Evolutionary conservation across 2,113 vertebrate genomes (phyloP).

Genomic region (Rousettus leschenaultii): DNA sequence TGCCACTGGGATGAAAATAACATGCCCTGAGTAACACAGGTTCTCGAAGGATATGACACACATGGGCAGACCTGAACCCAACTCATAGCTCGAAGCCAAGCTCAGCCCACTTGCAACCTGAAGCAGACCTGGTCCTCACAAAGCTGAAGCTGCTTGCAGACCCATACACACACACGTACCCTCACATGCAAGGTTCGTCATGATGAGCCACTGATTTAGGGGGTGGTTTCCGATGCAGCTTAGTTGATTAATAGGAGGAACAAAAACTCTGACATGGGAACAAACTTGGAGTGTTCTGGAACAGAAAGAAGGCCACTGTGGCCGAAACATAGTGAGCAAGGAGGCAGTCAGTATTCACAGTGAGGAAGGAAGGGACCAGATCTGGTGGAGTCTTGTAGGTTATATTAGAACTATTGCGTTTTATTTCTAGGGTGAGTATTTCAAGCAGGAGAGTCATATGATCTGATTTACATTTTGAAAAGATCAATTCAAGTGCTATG

Average conservation of each 20-base stretch:
- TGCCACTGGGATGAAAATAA: not conserved
- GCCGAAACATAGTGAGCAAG: not conserved
- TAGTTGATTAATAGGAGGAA: not conserved
- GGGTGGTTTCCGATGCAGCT: not conserved
- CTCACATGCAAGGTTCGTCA: not conserved
- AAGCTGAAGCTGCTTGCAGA: not conserved
- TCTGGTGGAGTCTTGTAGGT: too few relatives aligned
- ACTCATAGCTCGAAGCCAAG: not conserved
- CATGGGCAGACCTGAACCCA: not conserved
- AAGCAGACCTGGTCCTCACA: not conserved
- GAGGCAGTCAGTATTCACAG: not conserved
- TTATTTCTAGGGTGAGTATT: not conserved
- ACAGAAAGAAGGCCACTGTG: not conserved
- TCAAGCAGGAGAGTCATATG: not conserved
- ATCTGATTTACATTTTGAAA: slow-evolving; percentile 27
- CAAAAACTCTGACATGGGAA: not conserved
- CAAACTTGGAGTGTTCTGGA: not conserved
- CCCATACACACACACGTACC: not conserved
- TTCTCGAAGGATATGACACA: not conserved
- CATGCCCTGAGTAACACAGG: not conserved
- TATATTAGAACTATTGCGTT: not conserved
- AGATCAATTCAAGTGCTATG: not conserved
- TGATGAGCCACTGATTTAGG: not conserved
- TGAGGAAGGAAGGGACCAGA: not conserved
- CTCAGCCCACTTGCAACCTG: not conserved